Evolutionary conservation across 2,797 vertebrate species (phyloP), one percentile per base, ranked within the genome.

Genomic region (Trachops cirrhosus): DNA sequence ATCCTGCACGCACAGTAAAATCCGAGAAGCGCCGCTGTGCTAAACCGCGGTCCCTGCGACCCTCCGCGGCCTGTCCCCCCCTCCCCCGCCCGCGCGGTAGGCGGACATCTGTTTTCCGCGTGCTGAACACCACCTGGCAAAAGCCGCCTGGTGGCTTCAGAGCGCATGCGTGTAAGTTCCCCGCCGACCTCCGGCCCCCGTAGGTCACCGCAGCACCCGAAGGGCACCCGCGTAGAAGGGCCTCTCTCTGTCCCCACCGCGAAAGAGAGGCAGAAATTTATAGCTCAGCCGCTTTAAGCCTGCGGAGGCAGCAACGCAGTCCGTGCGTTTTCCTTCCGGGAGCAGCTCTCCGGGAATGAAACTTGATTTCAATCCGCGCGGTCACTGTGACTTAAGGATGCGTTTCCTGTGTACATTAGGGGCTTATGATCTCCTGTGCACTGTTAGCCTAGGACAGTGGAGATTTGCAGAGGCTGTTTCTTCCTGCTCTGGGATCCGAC

Each of bases 121-220:
- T 21, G 32, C 26, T 26, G 19, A 70, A 68, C 44, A 2, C 6
- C 18, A 41, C 24, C 24, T 21, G 68, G 12, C 54, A 39, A 26
- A 77, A 34, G 34, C 12, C 24, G 19, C 41, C n/a, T 32, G 6
- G 52, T 19, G 50, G 78, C 52, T 44, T 44, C 52, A 3, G 10
- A 57, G 50, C 8, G 26, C 18, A 29, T 48, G 8, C 9, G 64
- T 37, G 21, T 10, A 1, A 7, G 21, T 54, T 41, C 62, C 57
- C 59, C 7, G 26, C 34, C 6, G 5, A 9, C 6, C 24, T 48
- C 24, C 3, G 24, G 4, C 5, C n/a, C 4, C 50, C 46, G 18
- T 4, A 7, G 6, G 8, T 32, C 7, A 16, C 12, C 0, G 8
- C 12, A 54, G 34, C 10, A 6, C 6, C n/a, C 3, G 39, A 50